Evolutionary conservation across 2,888 invertebrate species (phyloP).

Genomic region (Dynastes tityus): DNA sequence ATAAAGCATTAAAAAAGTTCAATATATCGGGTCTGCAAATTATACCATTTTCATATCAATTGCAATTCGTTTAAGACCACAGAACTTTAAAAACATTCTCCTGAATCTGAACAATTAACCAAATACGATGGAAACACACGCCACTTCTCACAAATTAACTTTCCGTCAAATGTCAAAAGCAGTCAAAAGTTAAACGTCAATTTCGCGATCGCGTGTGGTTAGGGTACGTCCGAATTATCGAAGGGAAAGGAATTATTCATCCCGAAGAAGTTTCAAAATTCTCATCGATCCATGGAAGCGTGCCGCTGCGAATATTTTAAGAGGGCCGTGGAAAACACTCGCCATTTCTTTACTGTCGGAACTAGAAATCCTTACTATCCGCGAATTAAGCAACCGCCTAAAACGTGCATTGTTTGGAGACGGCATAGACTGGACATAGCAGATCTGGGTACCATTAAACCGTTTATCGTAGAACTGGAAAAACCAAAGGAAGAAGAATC

Average conservation of each 20-base stretch:
- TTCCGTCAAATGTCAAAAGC: not conserved
- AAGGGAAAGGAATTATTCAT: too few relatives aligned
- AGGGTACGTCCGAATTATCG: too few relatives aligned
- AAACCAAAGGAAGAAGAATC: not conserved
- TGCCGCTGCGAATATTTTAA: conserved; percentile 20
- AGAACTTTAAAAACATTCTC: too few relatives aligned
- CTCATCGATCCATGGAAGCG: not conserved
- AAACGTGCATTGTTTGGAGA: conserved; percentile 6
- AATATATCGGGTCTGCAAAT: too few relatives aligned
- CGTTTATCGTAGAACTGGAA: not conserved
- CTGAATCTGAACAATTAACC: too few relatives aligned
- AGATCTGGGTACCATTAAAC: not conserved
- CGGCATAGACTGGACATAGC: not conserved
- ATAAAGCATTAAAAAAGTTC: too few relatives aligned
- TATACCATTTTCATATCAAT: too few relatives aligned
- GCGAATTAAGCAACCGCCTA: not conserved
- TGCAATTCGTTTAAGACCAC: too few relatives aligned
- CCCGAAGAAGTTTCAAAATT: too few relatives aligned
- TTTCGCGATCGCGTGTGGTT: too few relatives aligned
- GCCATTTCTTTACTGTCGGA: not conserved
- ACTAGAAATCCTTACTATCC: not conserved
- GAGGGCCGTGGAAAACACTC: not conserved
- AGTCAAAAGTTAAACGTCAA: not conserved
- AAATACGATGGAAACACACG: too few relatives aligned
- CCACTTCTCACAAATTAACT: not conserved